These are phyloP conservation scores for Sakesphorus luctuosus DNA, from an alignment of 2,113 vertebrate species.

Conservation along the genomic window DNA sequence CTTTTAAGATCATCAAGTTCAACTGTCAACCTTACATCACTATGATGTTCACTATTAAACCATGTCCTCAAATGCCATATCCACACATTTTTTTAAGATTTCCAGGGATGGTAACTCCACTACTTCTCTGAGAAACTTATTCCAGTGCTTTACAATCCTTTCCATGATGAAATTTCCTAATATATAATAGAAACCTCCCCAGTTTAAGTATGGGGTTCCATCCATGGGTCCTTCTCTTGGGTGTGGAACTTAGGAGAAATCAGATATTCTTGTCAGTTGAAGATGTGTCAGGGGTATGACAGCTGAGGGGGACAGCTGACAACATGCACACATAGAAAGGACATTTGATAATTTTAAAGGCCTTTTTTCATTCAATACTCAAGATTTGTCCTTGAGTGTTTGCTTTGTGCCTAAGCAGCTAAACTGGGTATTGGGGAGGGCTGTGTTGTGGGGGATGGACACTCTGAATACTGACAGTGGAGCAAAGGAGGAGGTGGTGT, in stretches of 20 bases:
- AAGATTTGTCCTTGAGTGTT: neutral
- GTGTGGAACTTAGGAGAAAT: neutral
- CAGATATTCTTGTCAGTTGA: neutral
- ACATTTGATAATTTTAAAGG: accelerated
- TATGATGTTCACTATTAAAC: neutral
- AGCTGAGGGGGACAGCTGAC: neutral
- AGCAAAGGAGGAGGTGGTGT: neutral
- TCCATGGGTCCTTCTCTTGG: neutral
- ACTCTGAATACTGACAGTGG: neutral
- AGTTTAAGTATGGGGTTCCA: neutral
- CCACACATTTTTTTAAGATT: neutral
- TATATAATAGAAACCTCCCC: neutral
- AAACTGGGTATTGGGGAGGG: neutral
- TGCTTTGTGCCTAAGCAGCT: neutral
- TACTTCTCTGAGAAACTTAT: neutral
- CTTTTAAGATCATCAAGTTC: neutral
- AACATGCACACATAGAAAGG: neutral
- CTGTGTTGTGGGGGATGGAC: neutral
- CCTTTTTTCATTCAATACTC: neutral
- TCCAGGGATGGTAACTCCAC: neutral
- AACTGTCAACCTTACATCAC: neutral
- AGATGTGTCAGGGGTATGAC: neutral
- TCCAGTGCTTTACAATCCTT: neutral
- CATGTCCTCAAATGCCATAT: accelerated
- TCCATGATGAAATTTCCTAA: neutral